A percentile compares a stretch with the other conserved stretches of the same genome.
phyloP scores from a whole-genome alignment of 2,113 vertebrate species.

The Phylloscopus whistleri region DNA sequence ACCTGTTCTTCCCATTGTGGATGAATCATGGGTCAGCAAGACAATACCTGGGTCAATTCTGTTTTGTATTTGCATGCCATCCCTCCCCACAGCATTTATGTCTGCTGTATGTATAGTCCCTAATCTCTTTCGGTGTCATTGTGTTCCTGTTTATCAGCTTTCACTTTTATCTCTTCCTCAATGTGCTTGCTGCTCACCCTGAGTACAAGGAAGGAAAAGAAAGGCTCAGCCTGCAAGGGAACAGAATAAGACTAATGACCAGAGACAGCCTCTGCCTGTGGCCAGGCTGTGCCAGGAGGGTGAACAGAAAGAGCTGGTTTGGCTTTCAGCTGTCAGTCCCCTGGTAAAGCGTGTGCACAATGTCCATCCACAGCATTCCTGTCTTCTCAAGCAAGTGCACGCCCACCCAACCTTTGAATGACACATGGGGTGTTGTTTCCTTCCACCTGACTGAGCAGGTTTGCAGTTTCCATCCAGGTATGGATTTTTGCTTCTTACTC shows the following conservation, averaged over 20 bases:
- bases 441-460: not conserved
- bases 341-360: not conserved
- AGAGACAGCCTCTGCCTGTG: not conserved
- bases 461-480: not conserved
- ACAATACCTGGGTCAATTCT: not conserved
- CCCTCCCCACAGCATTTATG: not conserved
- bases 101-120: not conserved
- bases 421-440: not conserved
- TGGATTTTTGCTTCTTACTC: not conserved
- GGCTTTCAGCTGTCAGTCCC: not conserved
- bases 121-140: not conserved
- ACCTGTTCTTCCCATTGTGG: not conserved
- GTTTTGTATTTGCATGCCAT: not conserved
- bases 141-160: conserved; percentile 8
- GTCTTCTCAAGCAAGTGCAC: not conserved
- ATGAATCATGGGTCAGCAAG: not conserved
- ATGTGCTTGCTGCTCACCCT: not conserved
- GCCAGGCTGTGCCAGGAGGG: not conserved
- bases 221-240: not conserved
- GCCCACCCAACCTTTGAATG: not conserved
- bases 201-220: not conserved
- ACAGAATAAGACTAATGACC: not conserved
- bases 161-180: not conserved
- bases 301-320: not conserved
- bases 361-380: not conserved